Base-by-base conservation (phyloP, 2,113 vertebrate species). In the Lepus timidus region DNA sequence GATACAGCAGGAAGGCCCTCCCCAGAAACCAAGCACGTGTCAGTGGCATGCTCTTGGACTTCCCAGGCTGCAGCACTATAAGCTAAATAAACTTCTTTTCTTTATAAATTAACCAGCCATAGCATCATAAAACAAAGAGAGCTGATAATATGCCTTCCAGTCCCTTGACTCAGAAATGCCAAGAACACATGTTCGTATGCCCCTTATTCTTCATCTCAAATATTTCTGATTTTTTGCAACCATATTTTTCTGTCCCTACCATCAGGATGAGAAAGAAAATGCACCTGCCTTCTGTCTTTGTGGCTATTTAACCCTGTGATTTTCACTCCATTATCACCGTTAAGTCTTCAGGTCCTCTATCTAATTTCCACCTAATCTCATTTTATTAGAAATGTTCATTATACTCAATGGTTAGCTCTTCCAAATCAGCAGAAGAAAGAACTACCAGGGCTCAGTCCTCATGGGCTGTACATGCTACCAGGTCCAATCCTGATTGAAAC, bases 81-180 rank as follows among this genome's bases (percentile, higher is more conserved):
- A 16, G 55, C 55, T 58, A 58, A 58, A 58, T 58, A 58, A 58
- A 58, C 55, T 58, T 58, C 17, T 58, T 58, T 19, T 58, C 55
- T 58, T 14, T 58, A 58, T 58, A 58, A 5, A 58, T 58, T 14
- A 58, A 58, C 10, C 55, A 58, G 55, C 19, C 55, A 19, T 58
- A 4, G 19, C 3, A 58, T 2, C 55, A 58, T 14, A 58, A 58
- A 58, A 58, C 55, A 58, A 58, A 58, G 55, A 58, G 19, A 19
- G 51, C 61, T 79, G 80, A 12, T 52, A 91, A 71, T 13, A 61
- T 78, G 31, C 76, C 87, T 96, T 85, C 31, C 62, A 76, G 81
- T 81, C 33, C 13, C 36, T 92, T 80, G 58, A 81, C 65, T 88
- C 80, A 85, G n/a, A 94, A 91, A 78, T 87, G 89, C 23, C n/a